Evolutionary conservation across 2,888 invertebrate species (phyloP), one percentile per base, ranked within the genome.

Genomic region (Lacanobia wlatinum): DNA sequence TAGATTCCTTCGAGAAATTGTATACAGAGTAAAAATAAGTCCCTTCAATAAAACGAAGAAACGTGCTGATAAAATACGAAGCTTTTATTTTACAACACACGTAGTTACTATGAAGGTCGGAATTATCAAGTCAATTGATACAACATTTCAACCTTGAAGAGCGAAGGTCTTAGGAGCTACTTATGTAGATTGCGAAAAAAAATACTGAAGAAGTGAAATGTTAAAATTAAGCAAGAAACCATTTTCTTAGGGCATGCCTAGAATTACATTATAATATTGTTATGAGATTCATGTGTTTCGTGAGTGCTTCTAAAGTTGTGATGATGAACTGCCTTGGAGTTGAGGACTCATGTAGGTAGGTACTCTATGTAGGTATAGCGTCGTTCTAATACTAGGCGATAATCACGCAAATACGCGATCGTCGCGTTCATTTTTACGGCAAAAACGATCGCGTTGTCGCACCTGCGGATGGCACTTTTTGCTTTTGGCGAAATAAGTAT

Each of bases 151-250:
- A 38, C 71, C 66, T 78, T 79, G 70, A 73, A 61, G 61, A 53
- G 48, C 71, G 50, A 72, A 73, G n/a, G 62, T 58, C 63, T 48
- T 76, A 52, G 67, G 58, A 70, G 70, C 60, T 76, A 63, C 43
- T 73, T 76, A 77, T 76, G 83, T 73, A 82, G 79, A 85, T 85
- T 63, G 55, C 21, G n/a, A 61, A 63, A 72, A n/a, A 76, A 75
- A 81, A 76, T 50, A 61, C 50, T 69, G 46, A 61, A 50, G 68
- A 60, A n/a, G 50, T 70, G 43, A 46, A 70, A 75, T 62, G 80
- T 43, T 56, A 70, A 78, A 70, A 77, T 65, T 73, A 70, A 68
- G 68, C 53, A 18, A 28, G 48, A 34, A 67, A 28, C 48, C 12
- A 58, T 78, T 78, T 78, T 72, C 55, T 68, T 61, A 61, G 66